Evolutionary conservation across 2,888 invertebrate genomes (phyloP).

Genomic region (Pseudococcus longispinus): DNA sequence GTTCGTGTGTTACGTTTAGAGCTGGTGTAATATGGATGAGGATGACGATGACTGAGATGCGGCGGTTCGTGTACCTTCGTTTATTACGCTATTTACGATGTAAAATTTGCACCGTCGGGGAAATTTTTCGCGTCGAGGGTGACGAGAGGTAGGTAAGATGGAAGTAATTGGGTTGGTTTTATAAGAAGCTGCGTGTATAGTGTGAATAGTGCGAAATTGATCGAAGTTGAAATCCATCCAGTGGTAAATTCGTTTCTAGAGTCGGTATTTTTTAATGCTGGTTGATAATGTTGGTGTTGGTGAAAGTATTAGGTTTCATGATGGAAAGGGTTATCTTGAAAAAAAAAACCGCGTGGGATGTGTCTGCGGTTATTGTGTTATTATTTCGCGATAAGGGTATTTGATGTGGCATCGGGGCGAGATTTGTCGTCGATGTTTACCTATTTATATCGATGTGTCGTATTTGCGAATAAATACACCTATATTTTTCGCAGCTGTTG

Average conservation of each 20-base stretch:
- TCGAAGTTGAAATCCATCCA: neutral
- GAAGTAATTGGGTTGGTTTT: neutral
- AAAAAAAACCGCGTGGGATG: neutral
- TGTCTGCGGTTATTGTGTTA: neutral
- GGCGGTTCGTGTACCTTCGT: neutral
- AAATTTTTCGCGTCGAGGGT: neutral
- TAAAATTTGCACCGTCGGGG: neutral
- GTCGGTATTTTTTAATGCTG: neutral
- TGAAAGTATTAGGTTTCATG: neutral
- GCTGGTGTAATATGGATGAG: neutral
- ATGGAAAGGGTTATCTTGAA: neutral
- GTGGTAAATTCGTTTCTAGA: neutral
- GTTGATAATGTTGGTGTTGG: neutral
- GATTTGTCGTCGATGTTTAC: neutral
- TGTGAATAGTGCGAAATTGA: neutral
- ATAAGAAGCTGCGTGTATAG: neutral
- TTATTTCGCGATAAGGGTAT: neutral
- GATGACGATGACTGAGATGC: neutral
- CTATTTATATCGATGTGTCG: neutral
- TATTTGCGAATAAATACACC: neutral
- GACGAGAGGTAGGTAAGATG: neutral
- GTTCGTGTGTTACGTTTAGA: neutral
- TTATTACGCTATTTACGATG: conserved; percentile 28
- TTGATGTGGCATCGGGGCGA: neutral
- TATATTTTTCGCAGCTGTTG: neutral